phyloP scores from a whole-genome alignment of 2,113 vertebrate species.

The Odocoileus virginianus region DNA sequence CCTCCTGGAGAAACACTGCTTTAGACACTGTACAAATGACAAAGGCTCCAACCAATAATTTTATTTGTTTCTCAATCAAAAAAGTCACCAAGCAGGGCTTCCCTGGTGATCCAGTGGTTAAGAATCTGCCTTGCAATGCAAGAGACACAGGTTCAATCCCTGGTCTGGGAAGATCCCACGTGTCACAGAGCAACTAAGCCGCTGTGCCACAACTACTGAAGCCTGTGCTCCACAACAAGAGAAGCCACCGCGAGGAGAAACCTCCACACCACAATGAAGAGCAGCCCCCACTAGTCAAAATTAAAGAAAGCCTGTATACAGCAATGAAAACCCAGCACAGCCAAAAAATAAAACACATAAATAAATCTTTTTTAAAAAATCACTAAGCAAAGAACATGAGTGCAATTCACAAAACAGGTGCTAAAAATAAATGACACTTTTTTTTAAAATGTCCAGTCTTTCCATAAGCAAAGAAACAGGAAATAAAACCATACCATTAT shows the following conservation, averaged over 20 bases:
- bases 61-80: not conserved
- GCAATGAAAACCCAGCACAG: not conserved
- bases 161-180: not conserved
- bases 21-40: not conserved
- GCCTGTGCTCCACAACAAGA: not conserved
- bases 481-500: not conserved
- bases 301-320: not conserved
- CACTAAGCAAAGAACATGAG: not conserved
- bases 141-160: not conserved
- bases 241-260: not conserved
- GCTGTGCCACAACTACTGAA: not conserved
- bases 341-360: not conserved
- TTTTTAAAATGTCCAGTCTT: not conserved
- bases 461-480: constrained; percentile 1
- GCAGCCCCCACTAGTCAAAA: not conserved
- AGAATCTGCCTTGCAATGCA: not conserved
- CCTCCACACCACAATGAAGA: not conserved
- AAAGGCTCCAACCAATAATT: not conserved
- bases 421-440: not conserved
- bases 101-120: not conserved
- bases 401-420: not conserved
- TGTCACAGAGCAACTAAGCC: not conserved
- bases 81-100: not conserved
- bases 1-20: not conserved
- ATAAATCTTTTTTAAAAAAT: not conserved